These are phyloP conservation scores for Drosophila fulvimacula DNA, from an alignment of 2,888 invertebrate species.

Conservation along the genomic window DNA sequence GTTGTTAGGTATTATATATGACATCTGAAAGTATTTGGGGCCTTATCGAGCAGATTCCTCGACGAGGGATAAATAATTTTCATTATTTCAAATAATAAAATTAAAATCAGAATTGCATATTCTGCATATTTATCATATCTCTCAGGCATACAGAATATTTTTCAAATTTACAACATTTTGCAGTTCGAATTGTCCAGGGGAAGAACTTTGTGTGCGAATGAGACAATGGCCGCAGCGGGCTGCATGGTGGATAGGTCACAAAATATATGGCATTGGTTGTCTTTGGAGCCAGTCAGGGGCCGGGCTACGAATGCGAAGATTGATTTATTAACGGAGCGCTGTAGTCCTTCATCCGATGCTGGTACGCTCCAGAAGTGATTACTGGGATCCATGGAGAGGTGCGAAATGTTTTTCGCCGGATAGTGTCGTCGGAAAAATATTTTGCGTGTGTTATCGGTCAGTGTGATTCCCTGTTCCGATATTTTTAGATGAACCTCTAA, in stretches of 20 bases:
- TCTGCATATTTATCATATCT: not conserved
- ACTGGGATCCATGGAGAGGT: conserved; percentile 96
- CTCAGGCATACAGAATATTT: too few relatives aligned
- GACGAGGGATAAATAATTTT: not conserved
- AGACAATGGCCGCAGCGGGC: conserved; percentile 96
- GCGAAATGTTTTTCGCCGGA: conserved; percentile 94
- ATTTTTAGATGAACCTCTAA: conserved; percentile 97
- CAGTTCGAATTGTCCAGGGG: conserved; percentile 66
- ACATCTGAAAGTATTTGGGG: not conserved
- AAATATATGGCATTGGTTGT: conserved; percentile 98
- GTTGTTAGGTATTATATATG: not conserved
- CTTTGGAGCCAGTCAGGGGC: conserved; percentile 91
- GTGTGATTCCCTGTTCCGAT: conserved; percentile 96
- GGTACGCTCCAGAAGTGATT: conserved; percentile 90
- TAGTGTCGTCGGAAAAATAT: conserved; percentile 95
- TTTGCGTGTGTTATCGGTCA: conserved; percentile 97
- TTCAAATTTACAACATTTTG: conserved; percentile 44
- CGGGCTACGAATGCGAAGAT: conserved; percentile 98
- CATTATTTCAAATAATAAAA: not conserved
- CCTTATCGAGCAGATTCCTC: not conserved
- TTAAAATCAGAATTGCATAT: not conserved
- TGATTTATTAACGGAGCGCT: conserved; percentile 84
- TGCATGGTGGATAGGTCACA: conserved; percentile 96
- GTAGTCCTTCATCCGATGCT: conserved; percentile 56
- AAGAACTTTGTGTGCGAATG: conserved; percentile 82